Evolutionary conservation across 2,888 invertebrate species (phyloP).

Genomic region (Leptinotarsa tumamoca): DNA sequence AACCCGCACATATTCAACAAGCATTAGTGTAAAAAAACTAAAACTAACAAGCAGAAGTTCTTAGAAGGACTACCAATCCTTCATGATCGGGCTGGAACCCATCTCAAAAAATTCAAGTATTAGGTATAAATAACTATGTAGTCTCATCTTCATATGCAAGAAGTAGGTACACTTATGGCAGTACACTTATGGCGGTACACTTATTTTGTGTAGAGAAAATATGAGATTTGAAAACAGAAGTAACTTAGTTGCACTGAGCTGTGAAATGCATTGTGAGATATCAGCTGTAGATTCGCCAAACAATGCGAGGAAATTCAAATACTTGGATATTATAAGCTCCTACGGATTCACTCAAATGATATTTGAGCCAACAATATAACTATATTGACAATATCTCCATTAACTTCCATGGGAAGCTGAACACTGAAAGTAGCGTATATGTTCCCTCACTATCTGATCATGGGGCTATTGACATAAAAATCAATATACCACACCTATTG

Average conservation of each 20-base stretch:
- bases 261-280: conserved; percentile 15
- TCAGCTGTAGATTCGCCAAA: neutral
- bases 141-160: too few species aligned
- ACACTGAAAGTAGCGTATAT: neutral
- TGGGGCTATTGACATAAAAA: conserved; percentile 3
- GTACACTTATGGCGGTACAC: neutral
- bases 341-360: neutral
- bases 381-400: conserved; percentile 6
- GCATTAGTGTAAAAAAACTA: too few species aligned
- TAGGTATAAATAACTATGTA: too few species aligned
- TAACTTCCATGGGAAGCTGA: neutral
- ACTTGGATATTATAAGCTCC: neutral
- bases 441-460: conserved; percentile 1
- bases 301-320: neutral
- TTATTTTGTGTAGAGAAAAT: conserved; percentile 27
- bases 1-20: too few species aligned
- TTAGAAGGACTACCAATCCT: too few species aligned
- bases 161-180: neutral
- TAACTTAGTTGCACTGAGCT: conserved; percentile 9
- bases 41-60: too few species aligned
- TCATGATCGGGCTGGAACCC: too few species aligned
- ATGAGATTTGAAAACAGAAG: conserved; percentile 12
- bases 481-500: neutral
- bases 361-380: neutral
- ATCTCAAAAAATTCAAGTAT: too few species aligned